A percentile compares a stretch with the other conserved stretches of the same genome.
Conservation (phyloP, 2,113 vertebrate species). For the Chloropsis hardwickii region DNA sequence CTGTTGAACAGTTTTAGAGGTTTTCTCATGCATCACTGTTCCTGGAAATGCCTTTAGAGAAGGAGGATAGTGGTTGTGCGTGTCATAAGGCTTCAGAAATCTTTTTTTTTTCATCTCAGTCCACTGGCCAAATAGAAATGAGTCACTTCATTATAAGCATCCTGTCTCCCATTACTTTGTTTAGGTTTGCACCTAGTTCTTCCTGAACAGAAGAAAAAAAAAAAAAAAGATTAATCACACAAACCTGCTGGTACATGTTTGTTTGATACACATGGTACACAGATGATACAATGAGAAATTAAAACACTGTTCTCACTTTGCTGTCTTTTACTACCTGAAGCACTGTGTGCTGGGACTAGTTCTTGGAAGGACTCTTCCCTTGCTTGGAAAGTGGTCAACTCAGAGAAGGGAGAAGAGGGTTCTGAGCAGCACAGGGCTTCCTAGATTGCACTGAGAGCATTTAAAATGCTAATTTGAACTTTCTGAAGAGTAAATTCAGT, state of each 20-base stretch:
- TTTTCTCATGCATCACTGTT: not conserved
- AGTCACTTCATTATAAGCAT: not conserved
- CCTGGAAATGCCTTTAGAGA: not conserved
- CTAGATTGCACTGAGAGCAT: not conserved
- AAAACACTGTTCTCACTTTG: not conserved
- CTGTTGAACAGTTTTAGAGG: not conserved
- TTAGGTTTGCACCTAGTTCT: not conserved
- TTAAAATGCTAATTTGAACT: not conserved
- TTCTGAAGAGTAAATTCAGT: not conserved
- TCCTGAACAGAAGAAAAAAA: not conserved
- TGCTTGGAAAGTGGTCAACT: not conserved
- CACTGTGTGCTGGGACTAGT: not conserved
- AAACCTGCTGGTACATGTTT: not conserved
- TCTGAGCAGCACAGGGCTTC: not conserved
- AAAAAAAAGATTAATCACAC: not conserved
- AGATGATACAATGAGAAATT: not conserved
- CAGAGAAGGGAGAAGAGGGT: not conserved
- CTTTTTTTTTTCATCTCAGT: slow-evolving; percentile 3
- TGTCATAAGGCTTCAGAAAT: not conserved
- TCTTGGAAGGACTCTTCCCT: not conserved
- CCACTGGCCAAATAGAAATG: not conserved
- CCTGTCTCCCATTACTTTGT: not conserved
- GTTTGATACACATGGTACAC: not conserved
- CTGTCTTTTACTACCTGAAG: not conserved
- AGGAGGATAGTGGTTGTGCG: not conserved